Conservation (phyloP, 1,140 invertebrate genomes). For the Argopecten irradians region DNA sequence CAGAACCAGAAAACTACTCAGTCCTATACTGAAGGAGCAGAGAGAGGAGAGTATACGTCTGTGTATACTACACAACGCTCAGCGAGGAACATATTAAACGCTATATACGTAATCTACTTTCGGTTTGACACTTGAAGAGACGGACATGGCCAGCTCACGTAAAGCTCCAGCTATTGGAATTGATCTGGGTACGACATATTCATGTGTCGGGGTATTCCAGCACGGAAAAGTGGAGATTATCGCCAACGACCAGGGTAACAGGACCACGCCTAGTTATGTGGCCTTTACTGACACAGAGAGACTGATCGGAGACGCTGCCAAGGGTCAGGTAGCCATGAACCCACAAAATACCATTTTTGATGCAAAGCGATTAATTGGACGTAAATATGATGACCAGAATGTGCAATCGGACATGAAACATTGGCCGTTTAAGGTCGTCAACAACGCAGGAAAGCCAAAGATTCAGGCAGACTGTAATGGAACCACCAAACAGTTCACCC, state of each 20-base stretch:
- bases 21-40: neutral
- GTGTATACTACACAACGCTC: neutral
- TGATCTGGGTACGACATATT: conserved; percentile 80
- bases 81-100: neutral
- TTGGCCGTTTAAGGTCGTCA: conserved; percentile 85
- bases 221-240: conserved; percentile 93
- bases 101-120: neutral
- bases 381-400: conserved; percentile 91
- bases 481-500: conserved; percentile 92
- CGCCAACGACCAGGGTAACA: conserved; percentile 93
- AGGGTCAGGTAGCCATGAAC: conserved; percentile 87
- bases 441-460: conserved; percentile 80
- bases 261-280: conserved; percentile 90
- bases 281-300: conserved; percentile 93
- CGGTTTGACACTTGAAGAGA: neutral
- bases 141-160: neutral
- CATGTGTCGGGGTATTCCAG: conserved; percentile 79
- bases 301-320: conserved; percentile 87
- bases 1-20: neutral
- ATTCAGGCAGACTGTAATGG: conserved; percentile 89
- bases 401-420: conserved; percentile 96
- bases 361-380: conserved; percentile 90
- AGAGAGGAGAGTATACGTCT: neutral
- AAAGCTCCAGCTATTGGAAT: conserved; percentile 78
- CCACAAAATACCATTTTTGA: conserved; percentile 96